Conservation (phyloP, 1,140 invertebrate species). For the Drosophila pruinosa region DNA sequence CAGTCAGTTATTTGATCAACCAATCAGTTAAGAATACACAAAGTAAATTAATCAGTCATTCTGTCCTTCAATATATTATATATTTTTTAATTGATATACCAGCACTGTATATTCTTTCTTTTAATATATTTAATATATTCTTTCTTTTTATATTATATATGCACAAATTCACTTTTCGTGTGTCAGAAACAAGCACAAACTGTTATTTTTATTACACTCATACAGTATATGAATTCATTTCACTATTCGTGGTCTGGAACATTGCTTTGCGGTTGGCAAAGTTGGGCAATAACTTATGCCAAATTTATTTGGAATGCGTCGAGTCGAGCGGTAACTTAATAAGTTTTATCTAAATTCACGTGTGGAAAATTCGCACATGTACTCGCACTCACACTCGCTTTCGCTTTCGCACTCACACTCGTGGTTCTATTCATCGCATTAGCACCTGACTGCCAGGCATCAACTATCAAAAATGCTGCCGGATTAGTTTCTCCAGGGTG, state of each 20-base stretch:
- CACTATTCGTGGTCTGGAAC: background rate
- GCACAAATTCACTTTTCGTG: background rate
- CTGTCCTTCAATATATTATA: no score
- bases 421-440: constrained; percentile 10
- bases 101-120: no score
- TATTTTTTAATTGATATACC: no score
- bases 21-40: no score
- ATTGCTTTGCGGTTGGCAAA: constrained; percentile 20
- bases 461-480: constrained; percentile 38
- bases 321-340: constrained; percentile 26
- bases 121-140: no score
- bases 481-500: constrained; percentile 20
- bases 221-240: background rate
- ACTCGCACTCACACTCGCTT: background rate
- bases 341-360: constrained; percentile 21
- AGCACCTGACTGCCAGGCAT: constrained; percentile 4
- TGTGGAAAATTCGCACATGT: background rate
- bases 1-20: background rate
- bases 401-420: background rate
- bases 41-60: no score
- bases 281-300: constrained; percentile 23
- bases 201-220: constrained; percentile 11
- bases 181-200: background rate
- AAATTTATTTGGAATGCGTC: constrained; percentile 25
- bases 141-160: no score